Evolutionary conservation across 2,113 vertebrate species (phyloP).

Genomic region (Eptatretus burgeri): DNA sequence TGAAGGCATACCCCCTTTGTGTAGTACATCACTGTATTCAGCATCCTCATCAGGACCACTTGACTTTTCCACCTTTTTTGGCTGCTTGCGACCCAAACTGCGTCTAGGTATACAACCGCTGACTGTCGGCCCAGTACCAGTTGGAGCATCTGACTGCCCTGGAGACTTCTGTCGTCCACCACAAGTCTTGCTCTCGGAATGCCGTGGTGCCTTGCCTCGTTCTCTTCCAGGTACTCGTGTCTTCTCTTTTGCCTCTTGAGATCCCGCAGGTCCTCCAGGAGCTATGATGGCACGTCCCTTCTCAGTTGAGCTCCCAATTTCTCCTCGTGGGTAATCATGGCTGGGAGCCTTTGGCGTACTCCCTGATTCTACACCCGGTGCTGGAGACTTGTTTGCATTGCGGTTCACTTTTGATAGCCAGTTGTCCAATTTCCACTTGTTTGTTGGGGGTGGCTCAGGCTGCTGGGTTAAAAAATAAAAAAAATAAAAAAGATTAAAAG

Average conservation of each 20-base stretch:
- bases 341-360: background rate
- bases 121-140: background rate
- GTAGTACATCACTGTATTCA: too few species aligned
- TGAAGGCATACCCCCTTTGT: too few species aligned
- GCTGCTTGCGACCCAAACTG: slow-evolving; percentile 68
- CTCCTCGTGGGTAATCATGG: slow-evolving; percentile 5
- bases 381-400: slow-evolving; percentile 3
- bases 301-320: too few species aligned
- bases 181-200: slow-evolving; percentile 18
- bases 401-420: slow-evolving; percentile 78
- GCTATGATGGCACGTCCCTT: too few species aligned
- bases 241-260: slow-evolving; percentile 1
- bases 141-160: slow-evolving; percentile 36
- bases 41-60: slow-evolving; percentile 35
- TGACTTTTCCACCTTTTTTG: slow-evolving; percentile 69
- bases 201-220: background rate
- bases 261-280: too few species aligned
- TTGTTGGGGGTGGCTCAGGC: slow-evolving; percentile 61
- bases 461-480: slow-evolving; percentile 18
- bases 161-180: slow-evolving; percentile 71
- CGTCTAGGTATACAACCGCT: slow-evolving; percentile 30
- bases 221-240: background rate
- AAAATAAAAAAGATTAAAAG: background rate
- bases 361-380: background rate
- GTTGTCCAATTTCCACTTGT: slow-evolving; percentile 96